Percentiles rank a stretch among this genome's conserved stretches.
These are phyloP conservation scores for Rhamnusium bicolor DNA, from an alignment of 2,888 invertebrate species.

Conservation along the genomic window DNA sequence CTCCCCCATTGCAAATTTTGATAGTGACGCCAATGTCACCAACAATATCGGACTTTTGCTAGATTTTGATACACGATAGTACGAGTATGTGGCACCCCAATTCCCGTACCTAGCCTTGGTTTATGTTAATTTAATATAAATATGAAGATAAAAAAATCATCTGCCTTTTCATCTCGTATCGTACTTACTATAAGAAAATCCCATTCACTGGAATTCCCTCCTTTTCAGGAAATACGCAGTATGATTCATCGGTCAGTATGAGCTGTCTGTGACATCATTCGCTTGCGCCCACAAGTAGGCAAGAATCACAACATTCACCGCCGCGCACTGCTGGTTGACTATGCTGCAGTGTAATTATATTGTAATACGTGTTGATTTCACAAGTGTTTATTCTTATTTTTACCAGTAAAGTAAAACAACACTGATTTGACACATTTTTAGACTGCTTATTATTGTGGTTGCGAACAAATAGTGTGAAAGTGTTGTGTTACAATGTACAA, in stretches of 20 bases:
- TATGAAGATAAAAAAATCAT: too few species aligned
- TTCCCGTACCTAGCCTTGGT: too few species aligned
- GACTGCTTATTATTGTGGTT: slow-evolving; percentile 15
- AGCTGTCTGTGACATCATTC: slow-evolving; percentile 26
- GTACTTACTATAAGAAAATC: slow-evolving; percentile 8
- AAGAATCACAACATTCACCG: neutral
- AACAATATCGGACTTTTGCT: too few species aligned
- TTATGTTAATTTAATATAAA: too few species aligned
- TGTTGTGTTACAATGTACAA: slow-evolving; percentile 12
- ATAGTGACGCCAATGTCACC: too few species aligned
- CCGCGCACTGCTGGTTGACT: slow-evolving; percentile 28
- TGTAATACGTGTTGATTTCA: slow-evolving; percentile 23
- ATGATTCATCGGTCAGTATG: slow-evolving; percentile 17
- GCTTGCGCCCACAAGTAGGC: neutral
- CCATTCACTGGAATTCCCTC: slow-evolving; percentile 19
- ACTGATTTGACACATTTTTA: slow-evolving; percentile 31
- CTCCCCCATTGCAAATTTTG: too few species aligned
- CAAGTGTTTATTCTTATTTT: slow-evolving; percentile 25
- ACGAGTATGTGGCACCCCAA: too few species aligned
- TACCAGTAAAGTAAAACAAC: slow-evolving; percentile 18
- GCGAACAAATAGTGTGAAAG: slow-evolving; percentile 19
- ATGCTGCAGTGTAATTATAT: slow-evolving; percentile 4
- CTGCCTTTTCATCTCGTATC: too few species aligned
- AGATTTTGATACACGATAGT: too few species aligned
- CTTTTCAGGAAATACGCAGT: slow-evolving; percentile 29